Base-by-base conservation (phyloP, 2,797 vertebrate species). In the Phoxinus dragarum region DNA sequence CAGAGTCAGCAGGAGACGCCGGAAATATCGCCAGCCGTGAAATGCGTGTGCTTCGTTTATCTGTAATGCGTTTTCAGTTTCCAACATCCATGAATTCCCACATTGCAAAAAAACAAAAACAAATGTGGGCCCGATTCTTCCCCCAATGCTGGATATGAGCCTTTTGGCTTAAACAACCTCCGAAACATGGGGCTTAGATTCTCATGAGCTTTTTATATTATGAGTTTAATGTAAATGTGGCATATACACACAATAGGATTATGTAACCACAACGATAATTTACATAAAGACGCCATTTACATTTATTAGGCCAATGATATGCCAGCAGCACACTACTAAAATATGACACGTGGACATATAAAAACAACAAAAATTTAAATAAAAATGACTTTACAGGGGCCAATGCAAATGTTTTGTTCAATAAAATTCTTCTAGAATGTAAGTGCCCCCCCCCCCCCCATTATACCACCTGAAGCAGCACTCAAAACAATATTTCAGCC, bases 71-170 rank as follows among this genome's bases (percentile, higher is more conserved):
- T 86, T 85, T 86, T 73, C 54, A 34, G 66, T 71, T 66, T 84
- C 75, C 38, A 54, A 69, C 61, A 86, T 81, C 56, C 44, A 87
- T 84, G 79, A 86, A 86, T 87, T 86, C 85, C 71, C 59, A 82
- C 34, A 81, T 78, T 59, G 47, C 36, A 27, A 52, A 52, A 47
- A 47, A 47, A 47, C 27, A 47, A 0, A 47, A 12, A 14, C 0
- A 38, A 87, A 79, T 75, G 23, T 86, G 66, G 72, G 72, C 74
- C 71, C 34, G 38, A 42, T 69, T 84, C 61, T 84, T 86, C 67
- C 68, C 78, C 68, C 68, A 82, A 19, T 23, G 9, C 54, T 79
- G 40, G 80, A 82, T 38, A 85, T 83, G 66, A 88, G 59, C 82
- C 49, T 47, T 68, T 42, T 40, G 38, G 75, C 21, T 61, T 78